Evolutionary conservation across 2,888 invertebrate genomes (phyloP), one percentile per base, ranked within the genome.

Genomic region (Leucozona laternaria): DNA sequence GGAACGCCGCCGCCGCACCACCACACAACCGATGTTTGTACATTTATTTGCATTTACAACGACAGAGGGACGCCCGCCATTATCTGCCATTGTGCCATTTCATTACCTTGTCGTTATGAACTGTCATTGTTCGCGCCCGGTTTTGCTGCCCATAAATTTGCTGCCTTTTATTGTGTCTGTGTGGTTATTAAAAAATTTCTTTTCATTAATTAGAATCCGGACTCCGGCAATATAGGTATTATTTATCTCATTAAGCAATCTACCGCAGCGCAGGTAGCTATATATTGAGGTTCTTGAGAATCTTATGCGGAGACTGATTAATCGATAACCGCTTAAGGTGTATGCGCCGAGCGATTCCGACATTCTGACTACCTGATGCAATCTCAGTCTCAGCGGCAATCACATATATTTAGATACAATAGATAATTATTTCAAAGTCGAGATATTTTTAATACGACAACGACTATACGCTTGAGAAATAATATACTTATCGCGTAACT

Each of bases 191-290:
- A 73, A 81, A 57, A 72, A 73, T 6, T 60, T 73, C 70, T 78
- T 81, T 78, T 37, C 50, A 82, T 70, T 86, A 80, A 80, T 80
- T 85, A 72, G 76, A 85, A 80, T 72, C 76, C 66, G 50, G 76
- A 77, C 58, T 77, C 8, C 2, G 13, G 8, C 13, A 13, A 7
- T 20, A 25, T 25, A 48, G 7, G n/a, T 48, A 43, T 83, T 71
- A 80, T 80, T 80, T 45, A 77, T 72, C 80, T 85, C 76, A 77
- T 77, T 80, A 66, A 60, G 66, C 37, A 43, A 76, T 7, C 15
- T 25, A 28, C 53, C 71, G 37, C 11, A 58, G 2, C n/a, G n/a
- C n/a, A n/a, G n/a, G n/a, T n/a, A n/a, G n/a, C 4, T 55, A 17
- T 48, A 70, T 31, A 31, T 0, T 5, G 45, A 37, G 15, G 20